These are phyloP conservation scores for Stenchaetothrips biformis DNA, from an alignment of 2,888 invertebrate genomes.

Conservation along the genomic window DNA sequence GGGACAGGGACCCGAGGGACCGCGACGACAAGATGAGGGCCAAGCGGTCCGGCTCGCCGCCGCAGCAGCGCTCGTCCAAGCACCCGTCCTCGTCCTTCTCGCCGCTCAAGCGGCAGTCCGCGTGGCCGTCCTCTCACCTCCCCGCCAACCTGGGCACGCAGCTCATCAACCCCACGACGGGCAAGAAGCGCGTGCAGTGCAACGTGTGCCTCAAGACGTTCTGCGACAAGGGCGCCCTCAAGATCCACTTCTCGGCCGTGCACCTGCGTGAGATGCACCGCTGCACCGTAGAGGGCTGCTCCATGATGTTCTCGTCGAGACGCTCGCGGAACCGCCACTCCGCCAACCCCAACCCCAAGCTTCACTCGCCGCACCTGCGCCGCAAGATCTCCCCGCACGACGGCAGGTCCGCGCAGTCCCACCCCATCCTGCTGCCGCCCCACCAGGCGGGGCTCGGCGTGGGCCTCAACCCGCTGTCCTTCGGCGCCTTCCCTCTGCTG, in stretches of 20 bases:
- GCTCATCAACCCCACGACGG: constrained; percentile 86
- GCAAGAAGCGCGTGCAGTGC: constrained; percentile 96
- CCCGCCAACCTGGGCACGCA: constrained; percentile 82
- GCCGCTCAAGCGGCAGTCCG: constrained; percentile 67
- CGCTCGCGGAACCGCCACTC: constrained; percentile 93
- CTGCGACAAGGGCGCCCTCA: constrained; percentile 98
- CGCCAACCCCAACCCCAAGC: constrained; percentile 96
- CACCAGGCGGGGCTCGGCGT: constrained; percentile 59
- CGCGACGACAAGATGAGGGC: constrained; percentile 37
- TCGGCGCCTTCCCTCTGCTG: constrained; percentile 71
- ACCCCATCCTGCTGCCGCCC: constrained; percentile 72
- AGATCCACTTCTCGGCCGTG: constrained; percentile 98
- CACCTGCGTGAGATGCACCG: constrained; percentile 99
- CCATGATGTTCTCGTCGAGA: constrained; percentile 98
- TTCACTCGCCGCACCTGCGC: constrained; percentile 90
- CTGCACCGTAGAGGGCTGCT: constrained; percentile 97
- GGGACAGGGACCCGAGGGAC: constrained; percentile 45
- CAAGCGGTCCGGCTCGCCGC: constrained; percentile 42
- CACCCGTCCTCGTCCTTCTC: constrained; percentile 47
- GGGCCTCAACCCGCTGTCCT: constrained; percentile 66
- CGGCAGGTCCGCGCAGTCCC: constrained; percentile 82
- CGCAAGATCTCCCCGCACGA: constrained; percentile 93
- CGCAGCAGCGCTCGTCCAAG: constrained; percentile 45
- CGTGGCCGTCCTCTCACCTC: constrained; percentile 62
- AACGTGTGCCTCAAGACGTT: constrained; percentile 98